Percentiles rank a stretch among this genome's conserved stretches.
Evolutionary conservation across 2,797 vertebrate species (phyloP).

Genomic region (Sebastes aleutianus): DNA sequence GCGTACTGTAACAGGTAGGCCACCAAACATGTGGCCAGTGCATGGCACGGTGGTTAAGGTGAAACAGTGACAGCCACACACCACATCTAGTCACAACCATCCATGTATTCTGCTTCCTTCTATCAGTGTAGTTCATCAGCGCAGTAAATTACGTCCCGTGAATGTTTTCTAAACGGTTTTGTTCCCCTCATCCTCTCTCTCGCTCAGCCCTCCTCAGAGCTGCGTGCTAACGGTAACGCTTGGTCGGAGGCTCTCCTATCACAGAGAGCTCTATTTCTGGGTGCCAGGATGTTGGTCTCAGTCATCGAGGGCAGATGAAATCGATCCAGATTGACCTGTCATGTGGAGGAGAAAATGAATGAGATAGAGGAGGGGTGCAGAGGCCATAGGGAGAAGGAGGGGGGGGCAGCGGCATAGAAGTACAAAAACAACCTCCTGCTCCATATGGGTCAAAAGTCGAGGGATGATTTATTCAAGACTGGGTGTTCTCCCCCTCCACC

Average conservation of each 20-base stretch:
- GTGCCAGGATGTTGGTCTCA: constrained; percentile 75
- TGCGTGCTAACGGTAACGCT: constrained; percentile 26
- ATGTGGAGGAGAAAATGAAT: constrained; percentile 74
- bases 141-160: neutral
- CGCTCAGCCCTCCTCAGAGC: constrained; percentile 12
- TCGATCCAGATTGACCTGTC: constrained; percentile 77
- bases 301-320: constrained; percentile 74
- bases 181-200: constrained; percentile 1
- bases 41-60: constrained; percentile 14
- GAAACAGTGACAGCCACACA: constrained; percentile 40
- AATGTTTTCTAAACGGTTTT: constrained; percentile 24
- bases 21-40: constrained; percentile 4
- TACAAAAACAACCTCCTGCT: constrained; percentile 68
- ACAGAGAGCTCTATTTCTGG: constrained; percentile 74
- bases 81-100: constrained; percentile 11
- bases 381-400: constrained; percentile 36
- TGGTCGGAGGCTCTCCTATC: constrained; percentile 53
- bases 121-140: neutral
- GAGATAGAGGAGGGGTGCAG: constrained; percentile 59
- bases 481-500: constrained; percentile 47
- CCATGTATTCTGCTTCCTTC: neutral
- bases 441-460: constrained; percentile 74
- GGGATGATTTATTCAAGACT: constrained; percentile 73
- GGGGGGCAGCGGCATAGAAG: constrained; percentile 20
- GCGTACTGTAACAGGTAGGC: constrained; percentile 46